Conservation (phyloP, 1,140 invertebrate genomes). For the Drosophila yakuba region DNA sequence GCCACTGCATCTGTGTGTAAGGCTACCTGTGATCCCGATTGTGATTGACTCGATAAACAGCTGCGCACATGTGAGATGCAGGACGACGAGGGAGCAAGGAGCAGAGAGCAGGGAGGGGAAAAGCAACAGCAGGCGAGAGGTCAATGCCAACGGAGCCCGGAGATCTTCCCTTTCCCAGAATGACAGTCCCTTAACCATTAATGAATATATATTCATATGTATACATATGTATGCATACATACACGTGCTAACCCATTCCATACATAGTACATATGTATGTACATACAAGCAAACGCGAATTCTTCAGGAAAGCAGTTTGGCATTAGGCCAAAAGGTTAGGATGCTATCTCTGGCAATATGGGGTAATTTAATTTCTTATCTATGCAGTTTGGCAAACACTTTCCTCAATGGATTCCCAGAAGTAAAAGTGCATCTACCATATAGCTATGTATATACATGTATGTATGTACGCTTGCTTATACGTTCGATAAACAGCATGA, state of each 20-base stretch:
- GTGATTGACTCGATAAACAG: constrained; percentile 53
- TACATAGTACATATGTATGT: too few relatives aligned
- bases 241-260: too few relatives aligned
- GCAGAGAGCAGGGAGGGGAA: neutral
- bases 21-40: constrained; percentile 59
- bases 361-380: neutral
- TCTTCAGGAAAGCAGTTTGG: neutral
- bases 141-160: constrained; percentile 28
- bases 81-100: neutral
- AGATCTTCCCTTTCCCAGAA: constrained; percentile 2
- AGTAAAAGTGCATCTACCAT: neutral
- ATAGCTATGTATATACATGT: neutral
- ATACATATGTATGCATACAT: too few relatives aligned
- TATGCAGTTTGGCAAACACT: constrained; percentile 1
- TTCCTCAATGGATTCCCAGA: neutral
- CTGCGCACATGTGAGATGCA: constrained; percentile 64
- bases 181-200: neutral
- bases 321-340: too few relatives aligned
- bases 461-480: neutral
- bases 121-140: constrained; percentile 15
- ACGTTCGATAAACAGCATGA: neutral
- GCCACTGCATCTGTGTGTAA: constrained; percentile 14
- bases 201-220: too few relatives aligned
- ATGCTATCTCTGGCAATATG: too few relatives aligned
- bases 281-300: neutral